phyloP scores from a whole-genome alignment of 2,113 vertebrate genomes.

The Seriola quinqueradiata region DNA sequence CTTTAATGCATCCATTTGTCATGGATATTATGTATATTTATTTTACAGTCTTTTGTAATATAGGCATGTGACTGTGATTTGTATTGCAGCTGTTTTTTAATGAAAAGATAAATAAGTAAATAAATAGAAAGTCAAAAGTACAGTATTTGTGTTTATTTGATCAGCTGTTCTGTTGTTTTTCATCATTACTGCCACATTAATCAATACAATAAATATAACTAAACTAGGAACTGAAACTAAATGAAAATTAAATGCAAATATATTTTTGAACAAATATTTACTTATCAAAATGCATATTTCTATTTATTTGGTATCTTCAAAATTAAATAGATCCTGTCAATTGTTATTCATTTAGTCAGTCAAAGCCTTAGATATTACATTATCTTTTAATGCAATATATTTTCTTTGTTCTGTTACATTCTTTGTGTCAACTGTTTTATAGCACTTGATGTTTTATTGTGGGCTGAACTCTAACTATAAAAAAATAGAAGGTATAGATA shows the following conservation, averaged over 20 bases:
- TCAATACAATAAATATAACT: not conserved
- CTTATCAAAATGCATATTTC: too few species aligned
- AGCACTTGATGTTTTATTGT: slow-evolving; percentile 9
- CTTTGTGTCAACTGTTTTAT: not conserved
- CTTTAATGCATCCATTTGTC: not conserved
- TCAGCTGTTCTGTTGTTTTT: not conserved
- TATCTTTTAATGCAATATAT: not conserved
- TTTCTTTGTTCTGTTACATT: not conserved
- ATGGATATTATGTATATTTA: not conserved
- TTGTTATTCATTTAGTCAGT: not conserved
- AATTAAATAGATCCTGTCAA: not conserved
- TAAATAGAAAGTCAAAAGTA: not conserved
- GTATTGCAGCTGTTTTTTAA: not conserved
- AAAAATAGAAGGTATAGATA: slow-evolving; percentile 31
- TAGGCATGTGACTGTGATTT: not conserved
- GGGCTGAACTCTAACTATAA: slow-evolving; percentile 23
- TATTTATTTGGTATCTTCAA: not conserved
- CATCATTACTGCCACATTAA: not conserved
- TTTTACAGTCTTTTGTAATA: not conserved
- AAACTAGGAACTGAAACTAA: not conserved
- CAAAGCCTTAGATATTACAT: not conserved
- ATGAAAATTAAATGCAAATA: not conserved
- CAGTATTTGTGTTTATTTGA: not conserved
- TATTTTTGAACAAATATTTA: too few species aligned
- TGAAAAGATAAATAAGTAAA: not conserved